Percentiles rank a stretch among this genome's conserved stretches.
phyloP scores from a whole-genome alignment of 2,888 invertebrate genomes.

The Acronicta aceris region DNA sequence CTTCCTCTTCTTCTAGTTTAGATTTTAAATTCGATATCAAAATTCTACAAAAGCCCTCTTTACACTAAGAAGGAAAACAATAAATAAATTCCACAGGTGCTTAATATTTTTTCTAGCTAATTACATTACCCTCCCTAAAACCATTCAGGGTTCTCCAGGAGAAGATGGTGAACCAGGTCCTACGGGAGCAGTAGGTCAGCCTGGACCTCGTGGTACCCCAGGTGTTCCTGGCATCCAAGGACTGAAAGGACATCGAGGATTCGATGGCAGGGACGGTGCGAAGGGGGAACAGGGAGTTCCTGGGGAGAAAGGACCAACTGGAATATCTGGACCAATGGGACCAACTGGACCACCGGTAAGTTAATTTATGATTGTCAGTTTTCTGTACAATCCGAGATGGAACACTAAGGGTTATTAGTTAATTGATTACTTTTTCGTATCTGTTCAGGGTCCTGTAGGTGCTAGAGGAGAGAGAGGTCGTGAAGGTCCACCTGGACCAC shows the following conservation, averaged over 20 bases:
- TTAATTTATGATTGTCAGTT: slow-evolving; percentile 4
- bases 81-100: too few species aligned
- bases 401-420: too few species aligned
- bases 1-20: too few species aligned
- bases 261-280: slow-evolving; percentile 93
- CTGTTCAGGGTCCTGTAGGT: slow-evolving; percentile 92
- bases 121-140: neutral
- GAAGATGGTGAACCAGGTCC: slow-evolving; percentile 95
- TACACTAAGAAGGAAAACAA: too few species aligned
- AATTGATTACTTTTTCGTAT: neutral
- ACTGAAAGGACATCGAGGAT: slow-evolving; percentile 95
- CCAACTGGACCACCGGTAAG: slow-evolving; percentile 91
- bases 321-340: slow-evolving; percentile 92
- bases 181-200: slow-evolving; percentile 92
- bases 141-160: slow-evolving; percentile 91
- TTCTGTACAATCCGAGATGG: neutral
- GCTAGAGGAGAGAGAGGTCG: slow-evolving; percentile 95
- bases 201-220: slow-evolving; percentile 92
- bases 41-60: too few species aligned
- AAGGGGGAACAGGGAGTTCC: slow-evolving; percentile 94
- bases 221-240: slow-evolving; percentile 95
- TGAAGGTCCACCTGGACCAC: slow-evolving; percentile 94
- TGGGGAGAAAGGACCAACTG: slow-evolving; percentile 94
- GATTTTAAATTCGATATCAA: too few species aligned
- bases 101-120: too few species aligned